Conservation (phyloP, 30 jellyfish, hydroid and myxozoan genomes). For the Cassiopea andromeda region DNA sequence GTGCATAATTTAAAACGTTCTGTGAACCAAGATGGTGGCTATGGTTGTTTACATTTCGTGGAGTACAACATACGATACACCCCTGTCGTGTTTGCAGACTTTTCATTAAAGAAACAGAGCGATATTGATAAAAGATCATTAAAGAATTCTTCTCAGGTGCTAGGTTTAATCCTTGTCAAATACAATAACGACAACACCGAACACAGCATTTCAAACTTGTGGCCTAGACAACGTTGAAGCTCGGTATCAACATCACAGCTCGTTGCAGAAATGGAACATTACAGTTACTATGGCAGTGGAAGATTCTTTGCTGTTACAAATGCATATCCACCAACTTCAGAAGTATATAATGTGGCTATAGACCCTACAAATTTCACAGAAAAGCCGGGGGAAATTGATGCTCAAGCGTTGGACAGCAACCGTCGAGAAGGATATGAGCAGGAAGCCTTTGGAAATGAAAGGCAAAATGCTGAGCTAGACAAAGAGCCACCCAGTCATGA, state of each 20-base stretch:
- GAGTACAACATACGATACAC: slow-evolving; percentile 17
- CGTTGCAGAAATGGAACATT: slow-evolving; percentile 37
- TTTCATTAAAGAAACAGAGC: not conserved
- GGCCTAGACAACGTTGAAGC: not conserved
- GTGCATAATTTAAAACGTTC: not conserved
- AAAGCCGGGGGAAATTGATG: not conserved
- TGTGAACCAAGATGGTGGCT: slow-evolving; percentile 14
- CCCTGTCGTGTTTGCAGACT: slow-evolving; percentile 17
- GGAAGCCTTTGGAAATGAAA: not conserved
- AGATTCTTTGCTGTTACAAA: slow-evolving; percentile 65
- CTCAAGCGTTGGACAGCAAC: not conserved
- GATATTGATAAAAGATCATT: not conserved
- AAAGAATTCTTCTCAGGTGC: slow-evolving; percentile 17
- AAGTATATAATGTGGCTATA: not conserved
- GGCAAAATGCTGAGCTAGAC: not conserved
- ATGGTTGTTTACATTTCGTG: slow-evolving; percentile 24
- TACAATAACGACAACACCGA: not conserved
- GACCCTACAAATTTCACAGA: not conserved
- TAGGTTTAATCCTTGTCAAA: slow-evolving; percentile 5
- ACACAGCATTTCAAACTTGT: not conserved
- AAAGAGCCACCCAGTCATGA: not conserved
- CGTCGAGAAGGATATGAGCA: not conserved
- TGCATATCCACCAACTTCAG: not conserved
- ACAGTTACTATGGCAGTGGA: slow-evolving; percentile 51
- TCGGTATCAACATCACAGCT: not conserved